Evolutionary conservation across 2,888 invertebrate species (phyloP).

Genomic region (Nomada hirtipes): DNA sequence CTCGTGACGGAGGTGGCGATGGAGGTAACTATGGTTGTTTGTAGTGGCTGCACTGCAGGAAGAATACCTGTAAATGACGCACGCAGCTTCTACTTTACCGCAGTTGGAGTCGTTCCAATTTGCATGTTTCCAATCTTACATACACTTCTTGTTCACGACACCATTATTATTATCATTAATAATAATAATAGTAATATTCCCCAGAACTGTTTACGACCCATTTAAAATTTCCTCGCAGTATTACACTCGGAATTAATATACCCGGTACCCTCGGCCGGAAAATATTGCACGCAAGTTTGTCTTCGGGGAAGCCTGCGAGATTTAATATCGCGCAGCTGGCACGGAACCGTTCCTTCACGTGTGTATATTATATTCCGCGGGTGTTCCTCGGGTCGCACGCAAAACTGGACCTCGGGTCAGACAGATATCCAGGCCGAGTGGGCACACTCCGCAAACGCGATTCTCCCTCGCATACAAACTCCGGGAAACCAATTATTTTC

Average conservation of each 20-base stretch:
- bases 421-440: conserved; percentile 12
- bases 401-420: conserved; percentile 2
- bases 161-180: too few species aligned
- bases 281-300: too few species aligned
- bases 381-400: not conserved
- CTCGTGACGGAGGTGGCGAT: conserved; percentile 4
- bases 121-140: too few species aligned
- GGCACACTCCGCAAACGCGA: not conserved
- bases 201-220: too few species aligned
- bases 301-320: too few species aligned
- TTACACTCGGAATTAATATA: too few species aligned
- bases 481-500: conserved; percentile 27
- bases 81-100: conserved; percentile 24
- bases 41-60: conserved; percentile 15
- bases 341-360: too few species aligned
- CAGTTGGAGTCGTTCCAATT: too few species aligned
- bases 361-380: not conserved
- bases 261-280: too few species aligned
- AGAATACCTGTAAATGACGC: conserved; percentile 22
- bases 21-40: conserved; percentile 27
- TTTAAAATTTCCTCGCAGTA: too few species aligned
- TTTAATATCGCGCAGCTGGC: not conserved
- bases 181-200: too few species aligned
- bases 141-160: too few species aligned
- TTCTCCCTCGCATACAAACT: not conserved